These are phyloP conservation scores for Calephelis nemesis DNA, from an alignment of 1,140 invertebrate genomes.

Conservation along the genomic window DNA sequence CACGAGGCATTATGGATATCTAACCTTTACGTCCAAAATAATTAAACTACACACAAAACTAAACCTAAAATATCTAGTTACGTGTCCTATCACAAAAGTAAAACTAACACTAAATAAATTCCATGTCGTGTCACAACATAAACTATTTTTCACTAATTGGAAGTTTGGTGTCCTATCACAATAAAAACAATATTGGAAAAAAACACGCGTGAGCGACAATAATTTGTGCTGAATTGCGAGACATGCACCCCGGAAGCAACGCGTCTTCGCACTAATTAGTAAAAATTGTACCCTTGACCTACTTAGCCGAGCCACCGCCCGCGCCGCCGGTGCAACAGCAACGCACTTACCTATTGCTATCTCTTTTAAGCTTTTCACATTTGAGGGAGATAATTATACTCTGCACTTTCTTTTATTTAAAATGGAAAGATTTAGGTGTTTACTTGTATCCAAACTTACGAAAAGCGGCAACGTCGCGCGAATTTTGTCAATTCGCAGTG, in stretches of 20 bases:
- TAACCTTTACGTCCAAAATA: neutral
- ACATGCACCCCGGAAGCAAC: neutral
- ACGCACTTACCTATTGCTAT: no score
- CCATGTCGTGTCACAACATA: neutral
- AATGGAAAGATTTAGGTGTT: no score
- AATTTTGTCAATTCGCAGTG: no score
- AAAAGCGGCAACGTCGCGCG: no score
- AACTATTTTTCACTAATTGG: neutral
- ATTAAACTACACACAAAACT: neutral
- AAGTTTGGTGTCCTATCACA: slow-evolving; percentile 2
- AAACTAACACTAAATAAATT: slow-evolving; percentile 4
- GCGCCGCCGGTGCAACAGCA: no score
- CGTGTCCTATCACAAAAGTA: neutral
- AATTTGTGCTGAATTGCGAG: neutral
- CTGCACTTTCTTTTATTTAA: no score
- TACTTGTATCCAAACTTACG: no score
- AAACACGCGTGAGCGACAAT: neutral
- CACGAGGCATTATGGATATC: slow-evolving; percentile 9
- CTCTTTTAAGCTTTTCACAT: no score
- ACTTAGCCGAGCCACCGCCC: no score
- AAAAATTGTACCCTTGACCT: no score
- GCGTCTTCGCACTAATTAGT: neutral
- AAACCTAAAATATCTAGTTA: neutral
- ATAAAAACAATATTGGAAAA: slow-evolving; percentile 5
- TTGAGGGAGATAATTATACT: no score